Conservation (phyloP, 2,888 invertebrate species). For the Heliothis peltigera region DNA sequence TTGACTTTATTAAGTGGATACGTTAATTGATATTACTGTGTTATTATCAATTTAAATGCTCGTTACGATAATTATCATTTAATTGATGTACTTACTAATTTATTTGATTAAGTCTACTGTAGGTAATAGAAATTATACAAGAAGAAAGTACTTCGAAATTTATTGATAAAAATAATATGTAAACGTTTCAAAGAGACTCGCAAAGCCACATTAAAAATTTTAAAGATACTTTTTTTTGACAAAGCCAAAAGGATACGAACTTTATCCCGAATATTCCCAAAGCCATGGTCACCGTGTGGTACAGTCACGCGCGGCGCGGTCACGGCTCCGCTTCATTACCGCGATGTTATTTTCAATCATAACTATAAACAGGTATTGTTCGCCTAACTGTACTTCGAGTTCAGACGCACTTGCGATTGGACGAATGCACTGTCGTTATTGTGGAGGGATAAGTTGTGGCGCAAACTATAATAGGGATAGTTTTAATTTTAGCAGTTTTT, state of each 20-base stretch:
- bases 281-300: constrained; percentile 51
- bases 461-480: constrained; percentile 1
- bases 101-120: too few relatives aligned
- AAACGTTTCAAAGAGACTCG: not conserved
- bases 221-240: not conserved
- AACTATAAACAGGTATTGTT: constrained; percentile 78
- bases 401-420: constrained; percentile 40
- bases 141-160: too few relatives aligned
- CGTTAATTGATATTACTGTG: too few relatives aligned
- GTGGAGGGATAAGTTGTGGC: constrained; percentile 12
- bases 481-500: not conserved
- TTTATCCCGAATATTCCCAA: constrained; percentile 11
- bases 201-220: too few relatives aligned
- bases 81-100: too few relatives aligned
- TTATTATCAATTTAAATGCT: too few relatives aligned
- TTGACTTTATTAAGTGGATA: too few relatives aligned
- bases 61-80: too few relatives aligned
- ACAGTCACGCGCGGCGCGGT: constrained; percentile 74
- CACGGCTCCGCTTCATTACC: constrained; percentile 79
- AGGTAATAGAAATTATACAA: too few relatives aligned
- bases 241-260: not conserved
- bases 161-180: too few relatives aligned
- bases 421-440: constrained; percentile 30
- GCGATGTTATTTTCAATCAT: constrained; percentile 81
- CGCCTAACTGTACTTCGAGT: constrained; percentile 69